Evolutionary conservation across 2,113 vertebrate genomes (phyloP).

Genomic region (Labeo catla): DNA sequence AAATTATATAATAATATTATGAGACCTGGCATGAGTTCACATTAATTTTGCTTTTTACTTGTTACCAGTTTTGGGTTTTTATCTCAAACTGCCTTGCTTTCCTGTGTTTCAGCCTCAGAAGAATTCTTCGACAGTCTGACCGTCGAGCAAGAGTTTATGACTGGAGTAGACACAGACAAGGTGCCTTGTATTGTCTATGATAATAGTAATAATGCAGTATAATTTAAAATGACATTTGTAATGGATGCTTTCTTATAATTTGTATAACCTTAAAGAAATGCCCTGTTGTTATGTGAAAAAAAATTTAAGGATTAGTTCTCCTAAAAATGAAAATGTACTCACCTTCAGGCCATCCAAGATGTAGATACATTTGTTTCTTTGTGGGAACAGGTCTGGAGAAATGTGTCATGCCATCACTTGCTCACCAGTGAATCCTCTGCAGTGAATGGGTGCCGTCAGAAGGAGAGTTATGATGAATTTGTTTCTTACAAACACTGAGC

Average conservation of each 20-base stretch:
- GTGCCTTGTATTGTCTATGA: constrained; percentile 62
- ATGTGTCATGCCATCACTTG: not conserved
- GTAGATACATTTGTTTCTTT: not conserved
- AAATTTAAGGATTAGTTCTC: too few relatives aligned
- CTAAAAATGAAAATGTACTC: too few relatives aligned
- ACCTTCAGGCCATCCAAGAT: too few relatives aligned
- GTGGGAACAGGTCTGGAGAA: not conserved
- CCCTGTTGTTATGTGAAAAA: too few relatives aligned
- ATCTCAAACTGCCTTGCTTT: not conserved
- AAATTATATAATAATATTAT: not conserved
- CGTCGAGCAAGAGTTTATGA: constrained; percentile 99
- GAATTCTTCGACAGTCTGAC: constrained; percentile 97
- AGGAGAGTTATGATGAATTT: too few relatives aligned
- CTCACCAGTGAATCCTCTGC: not conserved
- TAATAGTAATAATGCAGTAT: not conserved
- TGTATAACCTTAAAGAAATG: not conserved
- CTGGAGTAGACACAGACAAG: constrained; percentile 98
- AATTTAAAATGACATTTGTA: not conserved
- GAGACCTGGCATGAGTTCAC: not conserved
- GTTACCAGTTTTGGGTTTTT: not conserved
- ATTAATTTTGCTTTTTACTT: not conserved
- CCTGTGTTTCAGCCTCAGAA: constrained; percentile 88
- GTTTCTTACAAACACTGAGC: too few relatives aligned
- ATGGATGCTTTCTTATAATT: not conserved
- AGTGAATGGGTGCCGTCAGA: too few relatives aligned